Evolutionary conservation across 2,888 invertebrate species (phyloP), one percentile per base, ranked within the genome.

Genomic region (Melinopterus prodromus): DNA sequence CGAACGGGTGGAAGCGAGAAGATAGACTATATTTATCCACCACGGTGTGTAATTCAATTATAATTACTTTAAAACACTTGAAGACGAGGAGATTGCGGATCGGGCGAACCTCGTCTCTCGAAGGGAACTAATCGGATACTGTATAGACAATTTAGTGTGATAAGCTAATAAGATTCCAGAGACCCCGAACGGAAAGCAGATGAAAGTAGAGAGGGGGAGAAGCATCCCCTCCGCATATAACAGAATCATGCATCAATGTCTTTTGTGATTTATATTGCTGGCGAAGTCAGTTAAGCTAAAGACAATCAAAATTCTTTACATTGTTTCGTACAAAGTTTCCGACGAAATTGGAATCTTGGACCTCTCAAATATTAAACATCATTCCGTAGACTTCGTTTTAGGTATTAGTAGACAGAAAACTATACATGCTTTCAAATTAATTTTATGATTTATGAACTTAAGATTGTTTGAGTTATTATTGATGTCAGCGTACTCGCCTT

Each of bases 251-350:
- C 78, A 81, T 82, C 83, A 82, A 82, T 78, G 82, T 81, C 82
- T 75, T 78, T 80, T 70, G 80, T 76, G 82, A 83, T 81, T 82
- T 82, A 82, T 83, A 81, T 81, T 78, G 79, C 79, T 78, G 77
- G 80, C 79, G 80, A 83, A 82, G 82, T 81, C 80, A 83, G 82
- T 82, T 79, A 81, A 82, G 81, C 77, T 71, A 77, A 78, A 78
- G 76, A 87, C 87, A 88, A 88, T 88, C 88, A 88, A 88, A 88
- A 86, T 87, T 88, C 81, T 77, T 77, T 70, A 53, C 53, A 53
- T 53, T 53, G 53, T 53, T 53, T 12, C 53, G 53, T 12, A 53
- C 53, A 53, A 53, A 53, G 53, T 53, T 53, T 9, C 53, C 53
- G 12, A 12, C 53, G 53, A 53, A 53, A 53, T 53, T 53, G 53